Evolutionary conservation across 2,888 invertebrate species (phyloP), one percentile per base, ranked within the genome.

Genomic region (Leptodirus hochenwartii): DNA sequence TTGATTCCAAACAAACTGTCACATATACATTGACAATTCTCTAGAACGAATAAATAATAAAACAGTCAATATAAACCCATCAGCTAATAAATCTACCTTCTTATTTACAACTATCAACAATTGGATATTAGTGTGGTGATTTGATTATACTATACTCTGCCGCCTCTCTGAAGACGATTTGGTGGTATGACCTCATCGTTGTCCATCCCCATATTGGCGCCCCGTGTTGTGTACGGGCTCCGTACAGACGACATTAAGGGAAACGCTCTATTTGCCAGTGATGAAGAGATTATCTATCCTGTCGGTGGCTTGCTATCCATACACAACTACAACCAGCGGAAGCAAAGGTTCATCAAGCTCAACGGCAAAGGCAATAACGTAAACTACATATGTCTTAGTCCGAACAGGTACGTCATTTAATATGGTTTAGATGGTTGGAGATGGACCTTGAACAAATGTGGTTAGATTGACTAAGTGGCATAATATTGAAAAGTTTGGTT

Each of bases 241-340:
- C 61, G 65, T 31, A 72, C 72, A 10, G 13, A 31, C 8, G 62
- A 67, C 37, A 62, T 69, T 34, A 59, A 62, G 41, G 73, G 72
- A 32, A 82, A 81, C 51, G 71, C 71, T 4, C 71, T 77, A 47
- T 81, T 70, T 43, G 55, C 77, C 31, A 61, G 66, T 12, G 79
- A 77, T 45, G 67, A 75, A 15, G 81, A 82, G 46, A 64, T 84
- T 22, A 59, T 82, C 27, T 84, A 84, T 52, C 79, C 81, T 0
- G 77, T 77, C 16, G 84, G 82, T 29, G 72, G 74, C 29, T 75
- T 76, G 2, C 55, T 85, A 27, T 66, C 73, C 1, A 60, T 82
- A 34, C 80, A 85, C 43, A 75, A 82, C 48, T 69, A 69, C 48
- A 59, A 66, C 5, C 66, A 69, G 41, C 70, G 71, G 45, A 70